These are phyloP conservation scores for Siderastrea radians DNA, from an alignment of 92 coral and sea anemone species.

Conservation along the genomic window DNA sequence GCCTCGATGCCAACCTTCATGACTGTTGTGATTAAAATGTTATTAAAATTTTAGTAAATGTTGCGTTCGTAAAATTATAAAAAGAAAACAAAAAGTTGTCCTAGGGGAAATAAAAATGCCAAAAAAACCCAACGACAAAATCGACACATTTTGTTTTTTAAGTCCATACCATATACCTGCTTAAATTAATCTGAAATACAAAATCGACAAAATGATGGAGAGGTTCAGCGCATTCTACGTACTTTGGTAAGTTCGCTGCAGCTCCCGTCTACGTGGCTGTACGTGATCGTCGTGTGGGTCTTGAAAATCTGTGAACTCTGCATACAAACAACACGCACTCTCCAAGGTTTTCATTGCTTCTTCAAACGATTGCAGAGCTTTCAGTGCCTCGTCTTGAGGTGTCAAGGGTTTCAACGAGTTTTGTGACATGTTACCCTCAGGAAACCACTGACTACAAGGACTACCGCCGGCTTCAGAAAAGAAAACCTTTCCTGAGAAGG, in stretches of 20 bases:
- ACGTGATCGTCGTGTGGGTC: background rate
- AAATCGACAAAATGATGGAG: too few species aligned
- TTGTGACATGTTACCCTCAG: constrained; percentile 9
- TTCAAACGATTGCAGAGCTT: constrained; percentile 9
- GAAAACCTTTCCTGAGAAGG: background rate
- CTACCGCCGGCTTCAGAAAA: background rate
- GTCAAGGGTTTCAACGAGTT: background rate
- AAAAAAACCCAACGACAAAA: background rate
- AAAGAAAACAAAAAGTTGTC: background rate
- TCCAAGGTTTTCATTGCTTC: constrained; percentile 21
- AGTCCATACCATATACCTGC: background rate
- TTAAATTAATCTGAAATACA: too few species aligned
- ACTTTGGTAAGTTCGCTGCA: constrained; percentile 11
- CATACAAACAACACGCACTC: constrained; percentile 12
- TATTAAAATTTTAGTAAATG: background rate
- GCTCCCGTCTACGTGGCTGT: constrained; percentile 17
- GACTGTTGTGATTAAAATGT: constrained; percentile 10
- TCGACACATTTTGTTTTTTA: background rate
- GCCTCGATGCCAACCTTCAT: constrained; percentile 10
- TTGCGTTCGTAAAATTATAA: constrained; percentile 5
- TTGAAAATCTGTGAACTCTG: constrained; percentile 3
- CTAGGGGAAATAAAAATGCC: background rate
- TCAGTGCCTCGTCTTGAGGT: constrained; percentile 11
- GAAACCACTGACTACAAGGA: background rate
- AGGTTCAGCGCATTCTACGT: background rate